Conservation (phyloP, 2,888 invertebrate genomes). For the Trimorus sp. region DNA sequence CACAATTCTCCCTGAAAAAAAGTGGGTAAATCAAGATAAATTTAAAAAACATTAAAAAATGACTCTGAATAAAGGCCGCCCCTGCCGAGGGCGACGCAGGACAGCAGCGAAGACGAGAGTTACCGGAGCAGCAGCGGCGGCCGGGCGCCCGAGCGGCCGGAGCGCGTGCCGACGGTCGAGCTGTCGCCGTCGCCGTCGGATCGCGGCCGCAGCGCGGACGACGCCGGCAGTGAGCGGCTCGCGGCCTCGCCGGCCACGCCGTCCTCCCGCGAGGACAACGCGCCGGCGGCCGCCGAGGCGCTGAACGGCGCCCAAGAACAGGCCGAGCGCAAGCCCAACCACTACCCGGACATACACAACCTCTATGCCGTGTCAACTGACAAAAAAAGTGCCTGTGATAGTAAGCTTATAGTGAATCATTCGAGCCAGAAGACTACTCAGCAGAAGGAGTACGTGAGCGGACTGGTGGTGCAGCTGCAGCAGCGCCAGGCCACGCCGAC, state of each 20-base stretch:
- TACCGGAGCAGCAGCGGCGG: conserved; percentile 72
- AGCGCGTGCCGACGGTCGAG: conserved; percentile 80
- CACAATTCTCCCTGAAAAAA: too few species aligned
- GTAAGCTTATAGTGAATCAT: conserved; percentile 82
- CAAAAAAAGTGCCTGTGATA: conserved; percentile 83
- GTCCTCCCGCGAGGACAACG: conserved; percentile 75
- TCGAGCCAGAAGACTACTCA: conserved; percentile 80
- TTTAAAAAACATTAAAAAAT: too few species aligned
- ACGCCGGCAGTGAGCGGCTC: conserved; percentile 78
- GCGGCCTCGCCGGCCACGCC: conserved; percentile 77
- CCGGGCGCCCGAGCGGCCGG: conserved; percentile 75
- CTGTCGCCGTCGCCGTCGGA: conserved; percentile 79
- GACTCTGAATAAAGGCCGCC: too few species aligned
- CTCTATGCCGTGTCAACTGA: conserved; percentile 81
- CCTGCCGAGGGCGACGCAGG: conserved; percentile 80
- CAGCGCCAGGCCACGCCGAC: conserved; percentile 72
- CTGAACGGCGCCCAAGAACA: conserved; percentile 74
- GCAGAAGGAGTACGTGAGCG: conserved; percentile 74
- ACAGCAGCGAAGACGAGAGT: conserved; percentile 83
- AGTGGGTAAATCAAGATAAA: too few species aligned
- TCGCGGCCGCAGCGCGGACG: conserved; percentile 68
- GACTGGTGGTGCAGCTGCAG: conserved; percentile 79
- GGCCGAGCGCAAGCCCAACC: conserved; percentile 71
- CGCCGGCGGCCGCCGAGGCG: conserved; percentile 77
- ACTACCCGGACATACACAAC: conserved; percentile 80